Evolutionary conservation across 2,888 invertebrate genomes (phyloP).

Genomic region (Lymantria dispar): DNA sequence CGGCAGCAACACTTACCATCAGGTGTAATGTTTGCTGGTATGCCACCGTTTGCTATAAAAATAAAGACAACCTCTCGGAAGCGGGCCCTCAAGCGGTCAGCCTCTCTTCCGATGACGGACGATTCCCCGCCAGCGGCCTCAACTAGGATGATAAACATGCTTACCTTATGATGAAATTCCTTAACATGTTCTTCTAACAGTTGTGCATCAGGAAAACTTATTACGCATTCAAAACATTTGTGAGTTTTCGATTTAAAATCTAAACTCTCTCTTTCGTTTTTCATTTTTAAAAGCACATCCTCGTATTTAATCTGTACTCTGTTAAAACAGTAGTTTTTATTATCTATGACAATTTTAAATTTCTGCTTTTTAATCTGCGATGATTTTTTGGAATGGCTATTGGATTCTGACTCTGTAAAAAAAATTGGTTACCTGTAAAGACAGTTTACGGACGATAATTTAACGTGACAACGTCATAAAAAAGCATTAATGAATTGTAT

Average conservation of each 20-base stretch:
- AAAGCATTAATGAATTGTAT: too few relatives aligned
- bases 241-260: constrained; percentile 22
- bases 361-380: constrained; percentile 42
- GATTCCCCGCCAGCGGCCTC: too few relatives aligned
- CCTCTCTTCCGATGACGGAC: not conserved
- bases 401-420: constrained; percentile 1
- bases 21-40: too few relatives aligned
- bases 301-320: constrained; percentile 18
- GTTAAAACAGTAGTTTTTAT: constrained; percentile 19
- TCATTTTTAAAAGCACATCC: constrained; percentile 15
- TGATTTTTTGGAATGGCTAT: constrained; percentile 20
- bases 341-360: constrained; percentile 34
- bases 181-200: constrained; percentile 19
- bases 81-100: too few relatives aligned
- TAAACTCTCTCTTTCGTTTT: constrained; percentile 21
- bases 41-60: too few relatives aligned
- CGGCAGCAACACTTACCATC: too few relatives aligned
- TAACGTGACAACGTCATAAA: too few relatives aligned
- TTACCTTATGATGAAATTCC: constrained; percentile 22
- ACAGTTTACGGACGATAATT: too few relatives aligned
- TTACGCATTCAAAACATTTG: constrained; percentile 33
- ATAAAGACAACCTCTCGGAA: too few relatives aligned
- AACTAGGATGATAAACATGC: not conserved
- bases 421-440: too few relatives aligned
- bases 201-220: constrained; percentile 20